Evolutionary conservation across 1,140 invertebrate species (phyloP).

Genomic region (Oreohelix idahoensis): DNA sequence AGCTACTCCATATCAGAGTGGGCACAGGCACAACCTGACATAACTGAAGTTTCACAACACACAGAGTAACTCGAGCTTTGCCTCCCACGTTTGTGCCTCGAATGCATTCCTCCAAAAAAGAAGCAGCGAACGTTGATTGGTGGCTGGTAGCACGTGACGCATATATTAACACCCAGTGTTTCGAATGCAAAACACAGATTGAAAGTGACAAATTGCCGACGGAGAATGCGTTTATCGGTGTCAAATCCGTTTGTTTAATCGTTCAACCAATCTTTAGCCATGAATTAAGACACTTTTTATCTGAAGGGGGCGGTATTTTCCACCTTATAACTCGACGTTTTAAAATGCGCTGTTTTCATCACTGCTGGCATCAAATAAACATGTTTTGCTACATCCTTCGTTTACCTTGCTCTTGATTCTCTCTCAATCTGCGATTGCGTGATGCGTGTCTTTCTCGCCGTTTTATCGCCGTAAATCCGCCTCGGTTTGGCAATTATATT

Average conservation of each 20-base stretch:
- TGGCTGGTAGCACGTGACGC: conserved; percentile 51
- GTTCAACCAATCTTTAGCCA: conserved; percentile 27
- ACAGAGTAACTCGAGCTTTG: conserved; percentile 43
- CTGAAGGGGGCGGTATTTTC: background rate
- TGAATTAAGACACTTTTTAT: background rate
- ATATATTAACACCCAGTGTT: conserved; percentile 60
- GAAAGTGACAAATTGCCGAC: conserved; percentile 47
- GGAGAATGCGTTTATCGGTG: conserved; percentile 39
- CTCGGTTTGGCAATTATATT: too few species aligned
- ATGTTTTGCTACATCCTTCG: too few species aligned
- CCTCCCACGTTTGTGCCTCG: conserved; percentile 57
- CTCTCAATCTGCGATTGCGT: too few species aligned
- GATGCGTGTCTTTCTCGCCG: too few species aligned
- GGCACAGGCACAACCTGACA: conserved; percentile 10
- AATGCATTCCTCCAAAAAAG: conserved; percentile 22
- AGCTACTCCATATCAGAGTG: conserved; percentile 26
- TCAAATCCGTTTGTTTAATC: conserved; percentile 47
- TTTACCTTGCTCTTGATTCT: too few species aligned
- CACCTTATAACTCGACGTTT: too few species aligned
- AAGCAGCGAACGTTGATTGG: conserved; percentile 51
- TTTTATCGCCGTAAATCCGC: too few species aligned
- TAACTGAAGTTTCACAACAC: conserved; percentile 34
- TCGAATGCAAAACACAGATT: conserved; percentile 52
- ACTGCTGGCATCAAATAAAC: too few species aligned
- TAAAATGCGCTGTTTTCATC: too few species aligned